A percentile compares a stretch with the other conserved stretches of the same genome.
These are phyloP conservation scores for Margarornis squamiger DNA, from an alignment of 2,797 vertebrate genomes.

Conservation along the genomic window DNA sequence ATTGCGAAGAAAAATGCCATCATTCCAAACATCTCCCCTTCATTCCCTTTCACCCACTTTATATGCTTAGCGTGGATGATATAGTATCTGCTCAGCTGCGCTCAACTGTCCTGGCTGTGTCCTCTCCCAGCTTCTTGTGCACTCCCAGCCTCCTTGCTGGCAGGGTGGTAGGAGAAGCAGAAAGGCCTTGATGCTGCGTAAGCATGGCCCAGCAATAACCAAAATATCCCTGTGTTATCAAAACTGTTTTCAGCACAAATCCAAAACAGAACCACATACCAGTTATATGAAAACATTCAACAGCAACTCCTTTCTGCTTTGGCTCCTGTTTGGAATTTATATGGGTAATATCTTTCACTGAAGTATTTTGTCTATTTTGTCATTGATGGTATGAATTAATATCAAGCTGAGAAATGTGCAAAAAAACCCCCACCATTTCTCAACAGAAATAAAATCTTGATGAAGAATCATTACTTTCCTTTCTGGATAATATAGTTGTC, in stretches of 20 bases:
- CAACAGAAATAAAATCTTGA: not conserved
- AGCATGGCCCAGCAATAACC: not conserved
- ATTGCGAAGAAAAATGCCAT: not conserved
- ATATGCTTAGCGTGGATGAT: not conserved
- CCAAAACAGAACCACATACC: not conserved
- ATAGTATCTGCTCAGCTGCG: not conserved
- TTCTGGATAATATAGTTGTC: not conserved
- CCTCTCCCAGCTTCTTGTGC: not conserved
- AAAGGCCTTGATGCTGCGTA: no score
- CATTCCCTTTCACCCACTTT: not conserved
- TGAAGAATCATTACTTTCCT: not conserved
- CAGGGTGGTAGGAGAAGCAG: not conserved
- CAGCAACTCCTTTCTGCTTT: not conserved
- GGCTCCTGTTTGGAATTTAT: not conserved
- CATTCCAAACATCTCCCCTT: fast-evolving
- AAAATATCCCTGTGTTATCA: not conserved
- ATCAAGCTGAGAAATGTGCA: not conserved
- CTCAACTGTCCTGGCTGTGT: not conserved
- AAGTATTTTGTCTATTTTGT: not conserved
- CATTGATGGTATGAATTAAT: not conserved
- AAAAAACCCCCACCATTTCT: not conserved
- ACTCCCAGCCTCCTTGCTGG: fast-evolving
- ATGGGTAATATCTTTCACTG: not conserved
- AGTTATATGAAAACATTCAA: not conserved
- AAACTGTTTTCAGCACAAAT: not conserved